These are phyloP conservation scores for Heliconius ismenius DNA, from an alignment of 2,888 invertebrate species.

Conservation along the genomic window DNA sequence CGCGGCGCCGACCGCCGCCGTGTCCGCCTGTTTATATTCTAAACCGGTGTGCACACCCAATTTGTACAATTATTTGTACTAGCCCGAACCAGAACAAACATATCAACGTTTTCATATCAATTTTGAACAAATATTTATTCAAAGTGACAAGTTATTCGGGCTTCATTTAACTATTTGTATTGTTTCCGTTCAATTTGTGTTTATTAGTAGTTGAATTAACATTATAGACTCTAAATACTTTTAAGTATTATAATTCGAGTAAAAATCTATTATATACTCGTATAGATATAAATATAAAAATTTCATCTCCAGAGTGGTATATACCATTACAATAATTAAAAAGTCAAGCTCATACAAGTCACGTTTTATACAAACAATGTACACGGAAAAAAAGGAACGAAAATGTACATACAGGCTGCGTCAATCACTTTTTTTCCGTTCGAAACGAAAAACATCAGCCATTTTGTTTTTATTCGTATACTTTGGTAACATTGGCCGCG, in stretches of 20 bases:
- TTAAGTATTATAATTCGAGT: neutral
- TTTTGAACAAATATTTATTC: conserved; percentile 34
- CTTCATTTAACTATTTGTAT: conserved; percentile 23
- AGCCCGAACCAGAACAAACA: conserved; percentile 43
- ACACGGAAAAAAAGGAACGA: conserved; percentile 32
- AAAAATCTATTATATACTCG: neutral
- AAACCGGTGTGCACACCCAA: conserved; percentile 59
- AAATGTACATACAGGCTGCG: conserved; percentile 44
- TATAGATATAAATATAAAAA: neutral
- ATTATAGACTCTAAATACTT: neutral
- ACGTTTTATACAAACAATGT: conserved; percentile 28
- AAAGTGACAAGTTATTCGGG: conserved; percentile 14
- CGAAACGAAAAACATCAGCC: conserved; percentile 52
- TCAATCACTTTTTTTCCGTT: conserved; percentile 59
- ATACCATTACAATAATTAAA: conserved; percentile 20
- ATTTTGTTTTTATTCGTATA: conserved; percentile 53
- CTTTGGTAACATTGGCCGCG: conserved; percentile 57
- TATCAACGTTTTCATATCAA: conserved; percentile 34
- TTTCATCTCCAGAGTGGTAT: neutral
- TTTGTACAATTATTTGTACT: conserved; percentile 63
- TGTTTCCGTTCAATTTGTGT: neutral
- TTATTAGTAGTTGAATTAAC: neutral
- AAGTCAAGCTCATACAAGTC: conserved; percentile 24
- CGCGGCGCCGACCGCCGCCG: conserved; percentile 40
- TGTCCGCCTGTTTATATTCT: conserved; percentile 50